Evolutionary conservation across 1,140 invertebrate species (phyloP).

Genomic region (Phthorimaea operculella): DNA sequence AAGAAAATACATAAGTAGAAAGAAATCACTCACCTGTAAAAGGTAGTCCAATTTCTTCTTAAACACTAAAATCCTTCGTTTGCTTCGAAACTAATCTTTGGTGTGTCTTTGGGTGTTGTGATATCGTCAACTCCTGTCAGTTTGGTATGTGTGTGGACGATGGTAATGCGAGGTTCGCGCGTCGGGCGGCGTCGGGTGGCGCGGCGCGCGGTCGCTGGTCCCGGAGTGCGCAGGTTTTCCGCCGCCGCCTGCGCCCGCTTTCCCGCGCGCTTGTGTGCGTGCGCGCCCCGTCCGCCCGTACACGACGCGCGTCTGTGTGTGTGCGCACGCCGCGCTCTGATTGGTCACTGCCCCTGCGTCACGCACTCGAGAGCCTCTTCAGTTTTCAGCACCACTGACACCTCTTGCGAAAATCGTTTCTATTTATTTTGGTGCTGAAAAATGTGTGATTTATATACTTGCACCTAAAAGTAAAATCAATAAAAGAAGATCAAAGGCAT

Average conservation of each 20-base stretch:
- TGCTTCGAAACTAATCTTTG: too few species aligned
- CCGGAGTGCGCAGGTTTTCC: background rate
- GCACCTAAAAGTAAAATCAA: too few species aligned
- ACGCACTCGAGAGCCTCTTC: constrained; percentile 11
- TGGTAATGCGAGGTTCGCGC: background rate
- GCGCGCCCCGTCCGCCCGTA: constrained; percentile 8
- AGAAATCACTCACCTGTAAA: too few species aligned
- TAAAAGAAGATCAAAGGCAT: too few species aligned
- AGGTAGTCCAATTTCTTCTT: too few species aligned
- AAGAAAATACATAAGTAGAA: too few species aligned
- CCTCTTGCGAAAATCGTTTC: too few species aligned
- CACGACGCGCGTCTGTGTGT: constrained; percentile 12
- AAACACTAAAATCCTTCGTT: too few species aligned
- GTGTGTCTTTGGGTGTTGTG: too few species aligned
- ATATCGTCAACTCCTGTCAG: too few species aligned
- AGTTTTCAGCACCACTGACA: constrained; percentile 13
- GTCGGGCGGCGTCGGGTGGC: background rate
- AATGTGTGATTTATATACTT: too few species aligned
- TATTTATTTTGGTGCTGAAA: too few species aligned
- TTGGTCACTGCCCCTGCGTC: constrained; percentile 14
- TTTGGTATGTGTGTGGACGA: background rate
- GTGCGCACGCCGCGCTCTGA: constrained; percentile 12
- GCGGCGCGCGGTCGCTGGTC: background rate
- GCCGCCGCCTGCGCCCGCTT: background rate
- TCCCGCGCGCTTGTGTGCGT: background rate